Base-by-base conservation (phyloP, 2,888 invertebrate genomes). In the Carterocephalus palaemon region DNA sequence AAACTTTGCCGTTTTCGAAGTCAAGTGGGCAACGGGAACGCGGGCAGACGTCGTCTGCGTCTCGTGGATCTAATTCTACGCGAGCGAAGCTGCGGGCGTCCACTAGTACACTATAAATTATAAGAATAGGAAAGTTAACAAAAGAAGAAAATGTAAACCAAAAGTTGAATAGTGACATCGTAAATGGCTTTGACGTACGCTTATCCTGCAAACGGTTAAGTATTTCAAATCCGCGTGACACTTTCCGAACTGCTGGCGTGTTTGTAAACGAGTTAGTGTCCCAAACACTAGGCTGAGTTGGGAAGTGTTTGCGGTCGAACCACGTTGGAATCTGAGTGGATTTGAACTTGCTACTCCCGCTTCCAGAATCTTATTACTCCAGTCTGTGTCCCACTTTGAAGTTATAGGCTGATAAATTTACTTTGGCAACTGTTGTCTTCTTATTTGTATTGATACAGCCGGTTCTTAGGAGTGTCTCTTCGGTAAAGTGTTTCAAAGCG, bases 271-370 rank as follows among this genome's bases (percentile, higher is more conserved):
- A 43, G 36, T 43, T 43, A 43, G 36, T 31, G 43, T 37, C 23
- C 23, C 6, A 36, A 43, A 43, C 43, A 43, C 28, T 36, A 36
- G 43, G 36, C 36, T 43, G 36, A 43, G 43, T 43, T 43, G 43
- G 43, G 23, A 43, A 43, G 29, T 28, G 36, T 29, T 29, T 36
- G 43, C 29, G 43, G 43, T 36, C 36, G 37, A 29, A 43, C 43
- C 43, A 43, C 43, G 43, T 29, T 36, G 43, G 43, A 43, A 43
- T 43, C 43, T 43, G 17, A 43, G 43, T 36, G 36, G 43, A 43
- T 43, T 43, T 29, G 36, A 43, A 43, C 43, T 43, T 43, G 13
- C 29, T 43, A 43, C 43, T 43, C 34, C 16, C 22, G 36, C 36
- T 29, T 29, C 43, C 13, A 36, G 43, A 43, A 43, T 43, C 43